These are phyloP conservation scores for Lepas anatifera DNA, from an alignment of 2,888 invertebrate species.

Conservation along the genomic window DNA sequence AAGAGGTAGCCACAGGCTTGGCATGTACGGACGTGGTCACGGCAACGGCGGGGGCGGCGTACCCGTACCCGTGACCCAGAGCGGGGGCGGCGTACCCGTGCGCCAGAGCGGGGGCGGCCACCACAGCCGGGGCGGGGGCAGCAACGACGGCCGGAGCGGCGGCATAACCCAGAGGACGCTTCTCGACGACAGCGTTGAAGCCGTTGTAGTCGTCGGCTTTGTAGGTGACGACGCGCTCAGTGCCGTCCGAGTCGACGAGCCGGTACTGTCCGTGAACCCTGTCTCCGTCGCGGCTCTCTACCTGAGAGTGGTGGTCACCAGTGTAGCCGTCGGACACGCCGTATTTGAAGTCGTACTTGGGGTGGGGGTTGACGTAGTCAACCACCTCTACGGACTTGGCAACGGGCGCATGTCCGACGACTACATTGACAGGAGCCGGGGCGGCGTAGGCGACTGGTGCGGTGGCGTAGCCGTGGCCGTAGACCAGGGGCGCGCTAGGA, in stretches of 20 bases:
- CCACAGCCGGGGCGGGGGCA: slow-evolving; percentile 13
- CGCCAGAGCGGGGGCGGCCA: not conserved
- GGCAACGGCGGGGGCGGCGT: slow-evolving; percentile 15
- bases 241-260: slow-evolving; percentile 14
- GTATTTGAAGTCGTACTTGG: slow-evolving; percentile 14
- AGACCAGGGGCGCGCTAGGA: not conserved
- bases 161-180: slow-evolving; percentile 24
- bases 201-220: slow-evolving; percentile 23
- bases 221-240: slow-evolving; percentile 20
- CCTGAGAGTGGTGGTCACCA: slow-evolving; percentile 14
- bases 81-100: slow-evolving; percentile 19
- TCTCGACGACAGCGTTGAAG: slow-evolving; percentile 26
- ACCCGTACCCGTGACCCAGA: not conserved
- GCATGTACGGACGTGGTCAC: not conserved
- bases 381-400: not conserved
- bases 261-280: slow-evolving; percentile 13
- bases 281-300: slow-evolving; percentile 15
- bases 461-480: slow-evolving; percentile 16
- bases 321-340: slow-evolving; percentile 16
- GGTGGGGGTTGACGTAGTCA: slow-evolving; percentile 10
- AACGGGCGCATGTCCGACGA: not conserved
- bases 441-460: slow-evolving; percentile 23
- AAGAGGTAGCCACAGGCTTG: not conserved
- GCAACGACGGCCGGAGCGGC: slow-evolving; percentile 21
- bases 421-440: slow-evolving; percentile 20